A percentile compares a stretch with the other conserved stretches of the same genome.
phyloP scores from a whole-genome alignment of 2,113 vertebrate species.

The Fregetta grallaria region DNA sequence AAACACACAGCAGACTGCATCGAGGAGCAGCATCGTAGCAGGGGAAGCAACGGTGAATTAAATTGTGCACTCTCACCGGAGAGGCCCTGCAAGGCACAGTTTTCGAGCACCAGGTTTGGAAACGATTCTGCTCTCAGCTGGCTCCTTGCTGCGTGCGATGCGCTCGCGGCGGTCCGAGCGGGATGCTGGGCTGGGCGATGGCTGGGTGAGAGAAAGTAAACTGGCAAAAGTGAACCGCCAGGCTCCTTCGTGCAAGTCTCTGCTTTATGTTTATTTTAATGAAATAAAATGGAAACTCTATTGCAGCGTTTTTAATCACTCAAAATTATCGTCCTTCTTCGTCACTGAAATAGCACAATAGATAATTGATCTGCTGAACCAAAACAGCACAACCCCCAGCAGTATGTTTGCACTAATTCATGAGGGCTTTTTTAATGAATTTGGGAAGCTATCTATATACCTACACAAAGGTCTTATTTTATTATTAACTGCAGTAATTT shows the following conservation, averaged over 20 bases:
- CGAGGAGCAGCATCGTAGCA: accelerated
- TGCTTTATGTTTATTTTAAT: background rate
- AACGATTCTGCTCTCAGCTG: background rate
- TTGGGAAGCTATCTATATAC: slow-evolving; percentile 52
- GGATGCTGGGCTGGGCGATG: background rate
- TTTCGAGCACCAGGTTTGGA: background rate
- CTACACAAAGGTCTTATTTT: slow-evolving; percentile 54
- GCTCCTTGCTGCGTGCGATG: background rate
- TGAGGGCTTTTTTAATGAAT: background rate
- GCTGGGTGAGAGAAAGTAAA: background rate
- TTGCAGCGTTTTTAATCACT: background rate
- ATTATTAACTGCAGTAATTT: slow-evolving; percentile 43
- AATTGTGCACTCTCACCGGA: background rate
- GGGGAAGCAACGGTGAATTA: background rate
- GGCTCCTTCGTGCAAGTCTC: background rate
- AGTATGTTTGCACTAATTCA: background rate
- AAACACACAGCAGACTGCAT: background rate
- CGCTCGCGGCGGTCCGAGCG: accelerated
- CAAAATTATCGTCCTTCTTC: background rate
- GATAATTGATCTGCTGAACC: slow-evolving; percentile 27
- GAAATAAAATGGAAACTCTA: slow-evolving; percentile 10
- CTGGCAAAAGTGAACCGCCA: background rate
- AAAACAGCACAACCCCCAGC: slow-evolving; percentile 1
- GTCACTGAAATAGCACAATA: background rate
- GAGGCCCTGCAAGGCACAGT: background rate